Evolutionary conservation across 2,113 vertebrate genomes (phyloP).

Genomic region (Sinocyclocheilus anophthalmus): DNA sequence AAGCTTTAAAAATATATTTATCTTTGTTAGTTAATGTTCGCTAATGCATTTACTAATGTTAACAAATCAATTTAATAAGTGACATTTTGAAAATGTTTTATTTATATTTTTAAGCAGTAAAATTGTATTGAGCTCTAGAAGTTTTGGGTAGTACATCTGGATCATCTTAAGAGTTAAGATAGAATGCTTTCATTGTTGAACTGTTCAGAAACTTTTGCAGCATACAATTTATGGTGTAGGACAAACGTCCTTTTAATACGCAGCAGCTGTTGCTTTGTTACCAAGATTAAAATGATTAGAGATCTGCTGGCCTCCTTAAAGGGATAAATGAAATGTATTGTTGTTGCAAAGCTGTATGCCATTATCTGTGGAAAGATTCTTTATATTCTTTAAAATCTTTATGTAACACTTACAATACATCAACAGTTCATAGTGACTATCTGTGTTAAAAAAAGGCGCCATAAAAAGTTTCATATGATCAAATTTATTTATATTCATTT

Average conservation of each 20-base stretch:
- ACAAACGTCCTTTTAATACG: background rate
- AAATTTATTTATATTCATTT: too few species aligned
- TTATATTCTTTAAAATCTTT: background rate
- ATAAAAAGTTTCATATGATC: background rate
- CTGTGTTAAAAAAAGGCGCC: background rate
- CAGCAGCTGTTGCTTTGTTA: conserved; percentile 4
- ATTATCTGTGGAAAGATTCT: background rate
- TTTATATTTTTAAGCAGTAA: background rate
- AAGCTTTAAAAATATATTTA: too few species aligned
- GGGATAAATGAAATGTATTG: background rate
- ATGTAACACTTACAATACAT: background rate
- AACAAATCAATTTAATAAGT: too few species aligned
- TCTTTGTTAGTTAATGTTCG: too few species aligned
- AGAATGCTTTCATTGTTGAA: background rate
- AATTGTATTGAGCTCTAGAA: background rate
- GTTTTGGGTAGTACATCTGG: background rate
- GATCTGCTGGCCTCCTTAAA: background rate
- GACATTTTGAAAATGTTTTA: background rate
- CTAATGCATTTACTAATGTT: too few species aligned
- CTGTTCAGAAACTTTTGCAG: background rate
- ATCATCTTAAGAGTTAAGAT: conserved; percentile 2
- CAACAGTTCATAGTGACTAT: background rate
- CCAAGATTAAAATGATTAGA: background rate
- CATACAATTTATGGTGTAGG: conserved; percentile 44
- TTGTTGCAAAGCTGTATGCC: background rate